Evolutionary conservation across 2,113 vertebrate genomes (phyloP).

Genomic region (Phylloscopus trochiloides): DNA sequence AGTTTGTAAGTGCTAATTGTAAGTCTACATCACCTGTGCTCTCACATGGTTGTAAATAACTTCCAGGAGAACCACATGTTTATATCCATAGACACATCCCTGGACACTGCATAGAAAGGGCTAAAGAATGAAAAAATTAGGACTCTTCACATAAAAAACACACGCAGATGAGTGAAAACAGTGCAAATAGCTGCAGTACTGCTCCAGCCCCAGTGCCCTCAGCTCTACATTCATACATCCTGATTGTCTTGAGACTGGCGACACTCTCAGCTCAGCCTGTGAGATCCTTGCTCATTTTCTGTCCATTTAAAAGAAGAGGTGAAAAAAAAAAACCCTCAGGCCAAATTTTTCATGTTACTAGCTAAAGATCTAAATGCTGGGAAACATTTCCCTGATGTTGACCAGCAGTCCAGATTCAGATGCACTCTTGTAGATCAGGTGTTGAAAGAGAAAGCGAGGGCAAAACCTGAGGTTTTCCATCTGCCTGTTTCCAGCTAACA

Average conservation of each 20-base stretch:
- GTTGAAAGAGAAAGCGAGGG: background rate
- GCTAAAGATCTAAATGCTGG: background rate
- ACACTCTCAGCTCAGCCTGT: background rate
- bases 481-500: background rate
- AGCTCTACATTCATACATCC: background rate
- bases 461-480: background rate
- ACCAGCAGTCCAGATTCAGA: background rate
- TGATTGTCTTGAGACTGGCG: background rate
- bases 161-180: background rate
- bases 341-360: background rate
- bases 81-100: background rate
- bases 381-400: background rate
- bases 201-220: accelerated
- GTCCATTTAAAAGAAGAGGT: background rate
- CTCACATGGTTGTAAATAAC: background rate
- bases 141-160: background rate
- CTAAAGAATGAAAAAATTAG: background rate
- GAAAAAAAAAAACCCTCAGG: background rate
- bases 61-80: background rate
- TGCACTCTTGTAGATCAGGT: background rate
- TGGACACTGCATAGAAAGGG: background rate
- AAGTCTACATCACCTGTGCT: background rate
- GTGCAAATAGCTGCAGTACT: background rate
- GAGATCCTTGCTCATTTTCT: background rate
- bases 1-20: background rate